phyloP scores from a whole-genome alignment of 1,140 invertebrate species.

The Drosophila lacertosa region DNA sequence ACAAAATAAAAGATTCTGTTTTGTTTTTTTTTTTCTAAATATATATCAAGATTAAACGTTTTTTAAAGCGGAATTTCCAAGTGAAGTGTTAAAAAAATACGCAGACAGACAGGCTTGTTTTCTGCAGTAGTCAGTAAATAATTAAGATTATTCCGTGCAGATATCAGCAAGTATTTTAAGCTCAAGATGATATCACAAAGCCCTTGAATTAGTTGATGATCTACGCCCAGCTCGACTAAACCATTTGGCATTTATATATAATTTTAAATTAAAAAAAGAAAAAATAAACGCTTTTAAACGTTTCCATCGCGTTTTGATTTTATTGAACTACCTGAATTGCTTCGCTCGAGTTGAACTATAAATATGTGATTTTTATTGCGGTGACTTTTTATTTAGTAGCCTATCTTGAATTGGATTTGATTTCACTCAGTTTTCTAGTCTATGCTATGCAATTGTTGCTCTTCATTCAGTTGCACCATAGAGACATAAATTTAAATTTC shows the following conservation, averaged over 20 bases:
- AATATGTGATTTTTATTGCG: conserved; percentile 1
- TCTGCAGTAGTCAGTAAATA: not conserved
- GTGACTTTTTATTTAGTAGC: not conserved
- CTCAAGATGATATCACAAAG: conserved; percentile 7
- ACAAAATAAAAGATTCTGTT: too few species aligned
- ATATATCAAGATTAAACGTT: too few species aligned
- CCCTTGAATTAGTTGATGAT: conserved; percentile 8
- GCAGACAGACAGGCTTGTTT: not conserved
- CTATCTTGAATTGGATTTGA: not conserved
- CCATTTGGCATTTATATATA: not conserved
- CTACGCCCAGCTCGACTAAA: not conserved
- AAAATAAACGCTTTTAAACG: not conserved
- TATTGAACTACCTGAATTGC: not conserved
- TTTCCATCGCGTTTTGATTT: too few species aligned
- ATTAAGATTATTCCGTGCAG: conserved; percentile 12
- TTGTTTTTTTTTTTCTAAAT: too few species aligned
- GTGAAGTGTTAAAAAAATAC: not conserved
- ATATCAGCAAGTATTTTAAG: conserved; percentile 2
- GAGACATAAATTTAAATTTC: conserved; percentile 37
- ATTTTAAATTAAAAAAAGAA: not conserved
- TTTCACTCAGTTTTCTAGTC: not conserved
- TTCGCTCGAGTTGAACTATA: not conserved
- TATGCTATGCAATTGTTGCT: conserved; percentile 10
- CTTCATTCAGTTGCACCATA: conserved; percentile 23
- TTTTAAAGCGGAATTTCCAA: not conserved